phyloP scores from a whole-genome alignment of 2,797 vertebrate genomes.

The Sylvilagus floridanus region DNA sequence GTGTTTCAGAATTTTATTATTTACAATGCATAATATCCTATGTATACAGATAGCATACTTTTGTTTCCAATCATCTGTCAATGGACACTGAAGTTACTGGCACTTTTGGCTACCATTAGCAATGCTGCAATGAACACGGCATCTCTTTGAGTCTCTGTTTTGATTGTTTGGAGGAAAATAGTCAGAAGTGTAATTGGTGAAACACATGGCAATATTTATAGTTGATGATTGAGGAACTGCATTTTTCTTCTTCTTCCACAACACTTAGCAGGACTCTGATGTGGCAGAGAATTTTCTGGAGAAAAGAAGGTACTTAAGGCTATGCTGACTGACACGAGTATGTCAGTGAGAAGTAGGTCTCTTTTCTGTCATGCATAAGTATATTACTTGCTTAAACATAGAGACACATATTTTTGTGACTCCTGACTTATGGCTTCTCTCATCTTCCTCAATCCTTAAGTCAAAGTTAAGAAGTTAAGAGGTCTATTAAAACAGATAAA shows the following conservation, averaged over 20 bases:
- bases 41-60: not conserved
- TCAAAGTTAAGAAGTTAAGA: not conserved
- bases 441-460: not conserved
- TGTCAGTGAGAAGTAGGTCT: not conserved
- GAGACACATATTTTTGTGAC: not conserved
- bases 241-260: not conserved
- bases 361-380: not conserved
- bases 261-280: too few species aligned
- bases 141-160: not conserved
- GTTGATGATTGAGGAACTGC: not conserved
- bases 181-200: not conserved
- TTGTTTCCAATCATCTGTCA: not conserved
- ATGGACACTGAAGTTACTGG: not conserved
- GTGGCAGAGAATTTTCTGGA: not conserved
- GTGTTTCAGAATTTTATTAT: not conserved
- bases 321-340: fast-evolving
- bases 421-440: not conserved
- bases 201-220: not conserved
- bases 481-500: not conserved
- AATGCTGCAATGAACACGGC: not conserved
- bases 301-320: not conserved
- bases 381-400: not conserved
- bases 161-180: not conserved
- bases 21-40: not conserved
- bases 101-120: not conserved